Conservation (phyloP, 1,140 invertebrate genomes). For the Brevipalpus yothersi region DNA sequence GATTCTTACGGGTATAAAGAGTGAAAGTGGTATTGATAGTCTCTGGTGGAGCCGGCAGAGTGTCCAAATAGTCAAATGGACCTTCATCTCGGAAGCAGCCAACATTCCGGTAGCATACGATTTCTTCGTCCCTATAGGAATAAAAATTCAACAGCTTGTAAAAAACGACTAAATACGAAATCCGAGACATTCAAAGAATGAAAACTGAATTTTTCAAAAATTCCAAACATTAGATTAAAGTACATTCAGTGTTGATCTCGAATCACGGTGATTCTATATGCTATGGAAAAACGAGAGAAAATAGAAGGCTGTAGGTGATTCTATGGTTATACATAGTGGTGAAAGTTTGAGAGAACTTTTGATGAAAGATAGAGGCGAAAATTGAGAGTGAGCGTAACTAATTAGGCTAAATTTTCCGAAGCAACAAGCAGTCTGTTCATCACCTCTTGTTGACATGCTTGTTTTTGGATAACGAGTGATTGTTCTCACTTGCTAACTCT, state of each 20-base stretch:
- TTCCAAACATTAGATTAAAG: not conserved
- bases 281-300: not conserved
- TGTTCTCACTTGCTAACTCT: too few relatives aligned
- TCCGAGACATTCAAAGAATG: not conserved
- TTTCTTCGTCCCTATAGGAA: slow-evolving; percentile 21
- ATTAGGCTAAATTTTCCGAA: too few relatives aligned
- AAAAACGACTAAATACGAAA: not conserved
- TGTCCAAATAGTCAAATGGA: slow-evolving; percentile 69
- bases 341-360: too few relatives aligned
- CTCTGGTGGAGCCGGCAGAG: slow-evolving; percentile 36
- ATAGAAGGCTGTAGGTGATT: too few relatives aligned
- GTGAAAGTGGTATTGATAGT: slow-evolving; percentile 38
- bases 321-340: too few relatives aligned
- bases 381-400: too few relatives aligned
- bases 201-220: not conserved
- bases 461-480: too few relatives aligned
- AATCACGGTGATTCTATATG: not conserved
- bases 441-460: too few relatives aligned
- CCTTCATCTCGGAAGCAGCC: slow-evolving; percentile 78
- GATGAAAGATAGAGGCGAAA: too few relatives aligned
- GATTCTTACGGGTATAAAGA: slow-evolving; percentile 22
- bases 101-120: slow-evolving; percentile 67
- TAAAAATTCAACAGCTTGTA: not conserved
- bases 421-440: too few relatives aligned
- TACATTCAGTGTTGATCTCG: not conserved